Evolutionary conservation across 2,888 invertebrate genomes (phyloP).

Genomic region (Enchytraeus crypticus): DNA sequence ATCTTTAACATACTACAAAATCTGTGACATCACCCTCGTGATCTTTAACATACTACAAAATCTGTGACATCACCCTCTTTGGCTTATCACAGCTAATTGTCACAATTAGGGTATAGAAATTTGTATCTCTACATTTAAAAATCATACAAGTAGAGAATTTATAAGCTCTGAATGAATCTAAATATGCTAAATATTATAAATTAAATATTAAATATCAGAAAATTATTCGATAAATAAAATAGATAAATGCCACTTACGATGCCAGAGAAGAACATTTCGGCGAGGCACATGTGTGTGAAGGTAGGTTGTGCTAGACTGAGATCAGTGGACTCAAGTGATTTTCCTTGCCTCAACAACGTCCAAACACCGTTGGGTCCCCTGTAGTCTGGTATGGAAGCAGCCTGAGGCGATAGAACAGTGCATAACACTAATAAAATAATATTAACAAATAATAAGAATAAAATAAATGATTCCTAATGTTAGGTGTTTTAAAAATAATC

Average conservation of each 20-base stretch:
- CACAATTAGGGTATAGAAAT: no score
- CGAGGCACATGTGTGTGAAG: constrained; percentile 83
- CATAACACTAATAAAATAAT: not conserved
- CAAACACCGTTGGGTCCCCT: constrained; percentile 87
- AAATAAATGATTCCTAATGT: no score
- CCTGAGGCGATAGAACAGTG: constrained; percentile 35
- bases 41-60: not conserved
- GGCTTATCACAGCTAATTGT: no score
- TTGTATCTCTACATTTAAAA: no score
- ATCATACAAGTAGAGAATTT: no score
- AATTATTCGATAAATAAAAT: no score
- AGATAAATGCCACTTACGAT: constrained; percentile 44
- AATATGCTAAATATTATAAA: no score
- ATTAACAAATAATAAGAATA: no score
- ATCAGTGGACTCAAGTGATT: constrained; percentile 50
- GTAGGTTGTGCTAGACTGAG: constrained; percentile 66
- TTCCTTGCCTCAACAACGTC: constrained; percentile 83
- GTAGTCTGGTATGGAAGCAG: constrained; percentile 49
- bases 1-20: not conserved
- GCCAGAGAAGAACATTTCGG: constrained; percentile 63
- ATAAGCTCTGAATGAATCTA: no score
- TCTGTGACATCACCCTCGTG: not conserved
- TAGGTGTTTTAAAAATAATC: no score
- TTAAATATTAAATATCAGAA: no score
- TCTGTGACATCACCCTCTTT: not conserved